These are phyloP conservation scores for Brachyalestes nurse DNA, from an alignment of 2,797 vertebrate genomes.

Conservation along the genomic window DNA sequence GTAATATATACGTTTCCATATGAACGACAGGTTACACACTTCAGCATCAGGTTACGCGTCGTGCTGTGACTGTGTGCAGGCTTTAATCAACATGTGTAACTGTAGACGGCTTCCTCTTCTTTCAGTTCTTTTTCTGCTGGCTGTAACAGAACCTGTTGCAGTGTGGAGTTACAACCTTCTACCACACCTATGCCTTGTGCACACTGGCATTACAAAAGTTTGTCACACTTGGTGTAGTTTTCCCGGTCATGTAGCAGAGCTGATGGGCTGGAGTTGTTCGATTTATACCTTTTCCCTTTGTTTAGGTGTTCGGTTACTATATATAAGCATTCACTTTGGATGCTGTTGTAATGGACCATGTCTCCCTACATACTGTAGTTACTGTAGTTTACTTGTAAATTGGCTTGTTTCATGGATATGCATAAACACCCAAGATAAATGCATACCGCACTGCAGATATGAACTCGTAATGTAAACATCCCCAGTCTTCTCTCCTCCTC, in stretches of 20 bases:
- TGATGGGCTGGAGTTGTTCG: neutral
- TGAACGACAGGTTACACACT: slow-evolving; percentile 30
- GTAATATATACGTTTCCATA: slow-evolving; percentile 27
- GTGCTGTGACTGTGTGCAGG: neutral
- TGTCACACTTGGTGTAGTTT: neutral
- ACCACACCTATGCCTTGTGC: neutral
- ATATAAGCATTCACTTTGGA: neutral
- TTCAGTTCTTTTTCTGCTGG: slow-evolving; percentile 15
- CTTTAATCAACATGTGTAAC: slow-evolving; percentile 65
- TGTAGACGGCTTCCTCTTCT: slow-evolving; percentile 56
- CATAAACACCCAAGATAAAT: neutral
- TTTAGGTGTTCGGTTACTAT: neutral
- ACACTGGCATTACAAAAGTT: slow-evolving; percentile 1
- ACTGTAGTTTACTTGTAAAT: neutral
- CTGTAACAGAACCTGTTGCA: slow-evolving; percentile 26
- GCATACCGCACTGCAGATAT: neutral
- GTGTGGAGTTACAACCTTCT: neutral
- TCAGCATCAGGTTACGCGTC: slow-evolving; percentile 10
- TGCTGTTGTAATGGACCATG: neutral
- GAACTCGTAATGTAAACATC: slow-evolving; percentile 22
- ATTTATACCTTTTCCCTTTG: neutral
- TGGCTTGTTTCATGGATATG: neutral
- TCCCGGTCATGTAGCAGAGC: neutral
- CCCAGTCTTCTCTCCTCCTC: neutral
- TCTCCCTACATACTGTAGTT: neutral